A percentile compares a stretch with the other conserved stretches of the same genome.
These are phyloP conservation scores for Oxyteleia sp. DNA, from an alignment of 2,888 invertebrate genomes.

Conservation along the genomic window DNA sequence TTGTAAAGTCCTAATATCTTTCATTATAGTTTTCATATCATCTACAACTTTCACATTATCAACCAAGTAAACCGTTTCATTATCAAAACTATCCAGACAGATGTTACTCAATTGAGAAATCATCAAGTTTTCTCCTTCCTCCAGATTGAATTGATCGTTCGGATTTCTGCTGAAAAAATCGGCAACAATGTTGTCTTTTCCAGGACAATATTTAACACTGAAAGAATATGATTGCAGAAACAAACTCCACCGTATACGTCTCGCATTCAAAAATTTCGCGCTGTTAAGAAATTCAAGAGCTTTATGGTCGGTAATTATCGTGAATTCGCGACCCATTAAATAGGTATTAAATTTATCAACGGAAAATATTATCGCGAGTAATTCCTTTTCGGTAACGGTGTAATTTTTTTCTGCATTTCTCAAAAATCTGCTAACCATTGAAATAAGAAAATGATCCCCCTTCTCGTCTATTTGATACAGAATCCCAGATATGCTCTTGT, in stretches of 20 bases:
- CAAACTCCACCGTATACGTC: conserved; percentile 78
- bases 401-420: conserved; percentile 71
- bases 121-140: too few relatives aligned
- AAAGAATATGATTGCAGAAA: conserved; percentile 78
- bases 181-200: conserved; percentile 76
- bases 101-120: too few relatives aligned
- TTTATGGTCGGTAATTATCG: conserved; percentile 78
- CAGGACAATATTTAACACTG: conserved; percentile 73
- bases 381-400: conserved; percentile 78
- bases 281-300: conserved; percentile 76
- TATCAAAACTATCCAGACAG: too few relatives aligned
- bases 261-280: conserved; percentile 74
- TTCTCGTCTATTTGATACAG: conserved; percentile 62
- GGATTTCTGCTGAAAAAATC: conserved; percentile 79
- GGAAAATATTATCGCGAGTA: conserved; percentile 75
- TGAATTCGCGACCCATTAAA: conserved; percentile 71
- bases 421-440: conserved; percentile 75
- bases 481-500: conserved; percentile 56
- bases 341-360: conserved; percentile 78
- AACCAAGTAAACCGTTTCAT: too few relatives aligned
- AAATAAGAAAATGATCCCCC: conserved; percentile 59
- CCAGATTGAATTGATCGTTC: conserved; percentile 44
- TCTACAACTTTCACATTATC: too few relatives aligned
- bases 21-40: too few relatives aligned
- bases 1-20: too few relatives aligned